Evolutionary conservation across 2,888 invertebrate genomes (phyloP).

Genomic region (Ophioninae sp.): DNA sequence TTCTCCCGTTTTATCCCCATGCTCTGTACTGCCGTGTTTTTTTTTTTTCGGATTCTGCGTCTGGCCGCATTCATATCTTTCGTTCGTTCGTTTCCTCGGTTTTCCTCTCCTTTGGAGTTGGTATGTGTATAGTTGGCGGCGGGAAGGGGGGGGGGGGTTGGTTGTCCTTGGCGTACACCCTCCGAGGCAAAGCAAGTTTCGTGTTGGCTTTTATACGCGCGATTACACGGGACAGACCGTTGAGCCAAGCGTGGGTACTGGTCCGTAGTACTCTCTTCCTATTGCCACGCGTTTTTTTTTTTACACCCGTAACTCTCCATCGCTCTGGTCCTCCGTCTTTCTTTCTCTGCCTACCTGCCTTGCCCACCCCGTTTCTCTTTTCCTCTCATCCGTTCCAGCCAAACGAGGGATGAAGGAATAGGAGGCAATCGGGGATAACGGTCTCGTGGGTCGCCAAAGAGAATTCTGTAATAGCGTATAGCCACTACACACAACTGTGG

Average conservation of each 20-base stretch:
- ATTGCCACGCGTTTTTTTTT: conserved; percentile 14
- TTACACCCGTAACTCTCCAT: background rate
- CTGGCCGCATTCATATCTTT: conserved; percentile 8
- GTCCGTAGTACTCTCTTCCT: conserved; percentile 23
- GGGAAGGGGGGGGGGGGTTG: too few species aligned
- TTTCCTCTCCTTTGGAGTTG: background rate
- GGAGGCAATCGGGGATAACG: conserved; percentile 59
- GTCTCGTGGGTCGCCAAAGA: conserved; percentile 60
- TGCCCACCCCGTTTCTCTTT: conserved; percentile 2
- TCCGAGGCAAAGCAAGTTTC: conserved; percentile 41
- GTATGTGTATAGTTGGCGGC: background rate
- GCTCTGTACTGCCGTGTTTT: background rate
- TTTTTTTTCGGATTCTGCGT: background rate
- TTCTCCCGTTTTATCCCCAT: background rate
- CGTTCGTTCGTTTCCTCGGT: conserved; percentile 9
- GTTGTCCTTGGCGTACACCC: background rate
- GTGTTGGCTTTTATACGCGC: conserved; percentile 51
- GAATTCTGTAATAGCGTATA: conserved; percentile 61
- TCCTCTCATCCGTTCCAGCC: conserved; percentile 4
- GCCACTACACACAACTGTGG: conserved; percentile 20
- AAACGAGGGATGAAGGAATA: conserved; percentile 29
- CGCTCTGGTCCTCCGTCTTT: background rate
- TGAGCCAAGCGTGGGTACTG: conserved; percentile 31
- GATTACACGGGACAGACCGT: conserved; percentile 48
- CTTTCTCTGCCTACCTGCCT: background rate